Base-by-base conservation (phyloP, 2,113 vertebrate species). In the Electrona antarctica region DNA sequence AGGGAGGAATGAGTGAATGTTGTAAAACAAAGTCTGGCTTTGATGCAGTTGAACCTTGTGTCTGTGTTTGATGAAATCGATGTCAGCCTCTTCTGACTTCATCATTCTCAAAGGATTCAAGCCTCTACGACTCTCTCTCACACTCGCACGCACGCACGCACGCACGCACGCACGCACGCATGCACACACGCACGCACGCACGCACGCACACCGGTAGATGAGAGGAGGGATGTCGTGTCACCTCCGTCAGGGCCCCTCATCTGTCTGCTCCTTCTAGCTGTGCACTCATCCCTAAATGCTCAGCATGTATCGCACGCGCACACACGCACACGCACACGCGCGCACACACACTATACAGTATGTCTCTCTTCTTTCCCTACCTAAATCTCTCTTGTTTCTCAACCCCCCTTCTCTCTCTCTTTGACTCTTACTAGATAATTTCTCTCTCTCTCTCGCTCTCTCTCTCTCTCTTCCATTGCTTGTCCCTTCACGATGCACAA, bases 191-290 rank as follows among this genome's bases (percentile, higher is more conserved):
- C 21, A 21, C 21, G 21, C 21, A 21, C 21, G 21, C 21, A 21
- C 21, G 21, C 21, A 21, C 2, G 2, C 21, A 21, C 21, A 21
- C 21, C 21, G 21, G 73, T 79, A 83, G 84, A 86, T 77, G 80
- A 84, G 78, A 84, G 79, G 80, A 86, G 79, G 77, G 79, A 88
- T 80, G 69, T 58, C 6, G 77, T 87, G 88, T 85, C 86, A 87
- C 75, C 80, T 76, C 66, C 81, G 77, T 87, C 86, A 81, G 69
- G 81, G 79, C 59, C 73, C 83, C 77, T 79, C 82, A 85, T 89
- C 77, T 67, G 79, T 85, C 82, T 85, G 59, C 59, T 14, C 76
- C 65, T 21, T 71, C 60, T 70, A 81, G 73, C 64, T 72, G 76
- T 73, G 78, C 81, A 77, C 73, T 74, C 78, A 78, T 76, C 76